Percentiles rank a stretch among this genome's conserved stretches.
Conservation (phyloP, 2,888 invertebrate genomes). For the Coleophora deauratella region DNA sequence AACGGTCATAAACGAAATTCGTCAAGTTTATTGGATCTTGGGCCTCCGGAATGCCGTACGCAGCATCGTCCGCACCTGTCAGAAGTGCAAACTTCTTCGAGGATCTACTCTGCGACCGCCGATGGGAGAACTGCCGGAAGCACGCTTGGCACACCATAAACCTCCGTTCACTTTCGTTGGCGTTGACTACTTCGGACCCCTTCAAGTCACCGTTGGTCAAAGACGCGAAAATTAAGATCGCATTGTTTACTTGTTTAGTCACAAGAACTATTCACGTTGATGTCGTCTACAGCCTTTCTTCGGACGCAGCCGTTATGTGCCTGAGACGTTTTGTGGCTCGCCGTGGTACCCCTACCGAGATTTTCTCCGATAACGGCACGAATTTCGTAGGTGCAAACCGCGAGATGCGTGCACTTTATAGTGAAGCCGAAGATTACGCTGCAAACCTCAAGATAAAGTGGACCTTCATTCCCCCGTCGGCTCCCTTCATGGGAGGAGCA, state of each 20-base stretch:
- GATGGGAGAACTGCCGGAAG: background rate
- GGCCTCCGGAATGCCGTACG: background rate
- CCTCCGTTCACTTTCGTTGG: background rate
- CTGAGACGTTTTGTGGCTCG: constrained; percentile 16
- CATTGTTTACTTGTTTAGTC: constrained; percentile 2
- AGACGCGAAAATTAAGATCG: constrained; percentile 1
- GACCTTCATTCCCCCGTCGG: constrained; percentile 12
- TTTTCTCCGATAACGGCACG: constrained; percentile 19
- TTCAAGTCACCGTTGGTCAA: background rate
- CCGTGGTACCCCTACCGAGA: constrained; percentile 12
- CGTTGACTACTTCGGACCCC: background rate
- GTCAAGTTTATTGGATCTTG: background rate
- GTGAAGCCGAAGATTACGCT: constrained; percentile 3
- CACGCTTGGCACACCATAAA: background rate
- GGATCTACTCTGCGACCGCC: background rate
- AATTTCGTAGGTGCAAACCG: constrained; percentile 7
- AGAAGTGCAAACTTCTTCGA: background rate
- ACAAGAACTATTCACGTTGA: constrained; percentile 2
- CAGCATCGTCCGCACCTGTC: background rate
- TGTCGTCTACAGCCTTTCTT: constrained; percentile 1
- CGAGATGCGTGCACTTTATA: too few species aligned
- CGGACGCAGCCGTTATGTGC: constrained; percentile 17
- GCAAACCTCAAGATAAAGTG: constrained; percentile 5
- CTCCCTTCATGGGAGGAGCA: constrained; percentile 6
- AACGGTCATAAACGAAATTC: too few species aligned